phyloP scores from a whole-genome alignment of 2,797 vertebrate species.

The Eulemur albifrons region DNA sequence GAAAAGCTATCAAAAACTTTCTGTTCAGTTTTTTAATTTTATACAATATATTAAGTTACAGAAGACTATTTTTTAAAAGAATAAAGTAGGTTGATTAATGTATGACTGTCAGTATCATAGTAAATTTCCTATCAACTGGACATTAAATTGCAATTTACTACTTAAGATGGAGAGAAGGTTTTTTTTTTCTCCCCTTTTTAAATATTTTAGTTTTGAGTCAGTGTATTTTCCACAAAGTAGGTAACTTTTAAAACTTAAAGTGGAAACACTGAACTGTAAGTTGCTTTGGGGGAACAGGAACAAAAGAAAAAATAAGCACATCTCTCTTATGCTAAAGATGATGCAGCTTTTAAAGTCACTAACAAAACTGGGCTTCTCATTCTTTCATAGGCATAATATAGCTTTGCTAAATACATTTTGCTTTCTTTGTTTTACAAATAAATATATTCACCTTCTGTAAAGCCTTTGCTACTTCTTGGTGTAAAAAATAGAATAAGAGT shows the following conservation, averaged over 20 bases:
- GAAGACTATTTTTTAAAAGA: background rate
- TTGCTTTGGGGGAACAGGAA: background rate
- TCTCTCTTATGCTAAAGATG: slow-evolving; percentile 53
- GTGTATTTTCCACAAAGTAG: background rate
- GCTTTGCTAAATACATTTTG: slow-evolving; percentile 44
- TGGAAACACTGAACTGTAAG: background rate
- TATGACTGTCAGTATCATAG: background rate
- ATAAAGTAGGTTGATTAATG: slow-evolving; percentile 45
- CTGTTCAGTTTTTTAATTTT: slow-evolving; percentile 46
- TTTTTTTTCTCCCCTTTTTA: background rate
- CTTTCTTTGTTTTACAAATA: slow-evolving; percentile 57
- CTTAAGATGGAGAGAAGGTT: background rate
- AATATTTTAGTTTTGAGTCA: slow-evolving; percentile 16
- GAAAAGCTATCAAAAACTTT: background rate
- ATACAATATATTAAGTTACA: slow-evolving; percentile 16
- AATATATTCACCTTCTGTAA: background rate
- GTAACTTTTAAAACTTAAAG: slow-evolving; percentile 20
- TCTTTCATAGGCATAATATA: background rate
- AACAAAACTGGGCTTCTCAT: slow-evolving; percentile 42
- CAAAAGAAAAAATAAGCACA: background rate
- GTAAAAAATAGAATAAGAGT: slow-evolving; percentile 20
- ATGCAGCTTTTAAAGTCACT: slow-evolving; percentile 19
- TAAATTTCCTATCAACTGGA: slow-evolving; percentile 24
- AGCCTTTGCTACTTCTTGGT: slow-evolving; percentile 42
- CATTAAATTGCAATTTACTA: background rate